Base-by-base conservation (phyloP, 2,888 invertebrate species). In the Morpho achilles region DNA sequence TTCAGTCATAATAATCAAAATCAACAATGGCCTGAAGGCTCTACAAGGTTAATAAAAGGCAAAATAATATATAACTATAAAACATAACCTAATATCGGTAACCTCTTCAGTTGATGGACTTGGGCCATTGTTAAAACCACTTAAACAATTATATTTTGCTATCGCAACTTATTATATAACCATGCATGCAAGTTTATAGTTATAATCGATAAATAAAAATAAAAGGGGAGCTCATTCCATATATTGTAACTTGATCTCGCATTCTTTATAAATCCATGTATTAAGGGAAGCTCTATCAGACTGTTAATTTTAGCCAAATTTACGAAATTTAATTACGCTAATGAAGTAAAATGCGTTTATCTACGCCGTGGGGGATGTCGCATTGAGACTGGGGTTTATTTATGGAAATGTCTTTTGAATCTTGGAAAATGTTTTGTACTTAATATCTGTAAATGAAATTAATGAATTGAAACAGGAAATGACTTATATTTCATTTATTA, bases 291-390 rank as follows among this genome's bases (percentile, higher is more conserved):
- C 74, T 73, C 74, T 77, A 77, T 76, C 70, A 77, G 73, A 69
- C 77, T 77, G 79, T 80, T 84, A 84, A 86, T 85, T 84, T 82
- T 72, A 75, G 72, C 73, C 63, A 75, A 82, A 80, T 84, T 80
- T 71, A 70, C 71, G 67, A 80, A 84, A 87, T 85, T 87, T 86
- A 78, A 87, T 87, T 86, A 84, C 76, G 69, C 69, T 84, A 84
- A 85, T 84, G 78, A 79, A 81, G 74, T 74, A 68, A 79, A 80
- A 77, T 76, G 72, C 77, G 75, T 78, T 80, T 81, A 79, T 77
- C 73, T 77, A 72, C 67, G 69, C 67, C 64, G 64, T 64, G 68
- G 70, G 69, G 67, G 54, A 61, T 57, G 57, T 65, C 62, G 68
- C 67, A 66, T 72, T 76, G 72, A 69, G 69, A 68, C 62, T 58